A percentile compares a stretch with the other conserved stretches of the same genome.
Conservation (phyloP, 2,888 invertebrate genomes). For the Lithophane socia region DNA sequence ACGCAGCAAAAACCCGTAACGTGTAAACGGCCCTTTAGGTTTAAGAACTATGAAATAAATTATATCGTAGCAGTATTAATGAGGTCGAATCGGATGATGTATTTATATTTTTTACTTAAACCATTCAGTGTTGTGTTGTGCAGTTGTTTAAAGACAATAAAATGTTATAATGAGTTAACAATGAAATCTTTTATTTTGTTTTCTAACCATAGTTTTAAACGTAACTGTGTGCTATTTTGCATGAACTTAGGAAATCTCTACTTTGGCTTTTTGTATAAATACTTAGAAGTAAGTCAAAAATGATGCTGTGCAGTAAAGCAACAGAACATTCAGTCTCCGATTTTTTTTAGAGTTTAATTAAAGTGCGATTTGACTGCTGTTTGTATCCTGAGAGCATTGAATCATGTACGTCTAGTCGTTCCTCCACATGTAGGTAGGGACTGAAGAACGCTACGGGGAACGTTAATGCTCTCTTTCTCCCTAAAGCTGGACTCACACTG, state of each 20-base stretch:
- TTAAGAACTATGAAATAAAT: constrained; percentile 32
- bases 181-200: neutral
- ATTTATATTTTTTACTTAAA: constrained; percentile 39
- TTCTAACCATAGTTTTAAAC: neutral
- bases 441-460: neutral
- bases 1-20: constrained; percentile 15
- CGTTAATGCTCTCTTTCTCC: neutral
- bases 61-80: constrained; percentile 67
- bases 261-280: neutral
- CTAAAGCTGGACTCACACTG: neutral
- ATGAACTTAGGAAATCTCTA: neutral
- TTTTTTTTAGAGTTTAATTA: neutral
- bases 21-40: constrained; percentile 25
- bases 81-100: constrained; percentile 53
- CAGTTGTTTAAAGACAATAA: constrained; percentile 23
- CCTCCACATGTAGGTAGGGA: too few species aligned
- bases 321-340: neutral
- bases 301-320: neutral
- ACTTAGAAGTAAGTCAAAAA: neutral
- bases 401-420: neutral
- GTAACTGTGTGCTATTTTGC: constrained; percentile 2
- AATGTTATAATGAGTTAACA: constrained; percentile 17
- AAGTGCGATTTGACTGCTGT: neutral
- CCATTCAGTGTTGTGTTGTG: constrained; percentile 38
- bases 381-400: neutral